Evolutionary conservation across 2,888 invertebrate species (phyloP), one percentile per base, ranked within the genome.

Genomic region (Oxystoma pomonae): DNA sequence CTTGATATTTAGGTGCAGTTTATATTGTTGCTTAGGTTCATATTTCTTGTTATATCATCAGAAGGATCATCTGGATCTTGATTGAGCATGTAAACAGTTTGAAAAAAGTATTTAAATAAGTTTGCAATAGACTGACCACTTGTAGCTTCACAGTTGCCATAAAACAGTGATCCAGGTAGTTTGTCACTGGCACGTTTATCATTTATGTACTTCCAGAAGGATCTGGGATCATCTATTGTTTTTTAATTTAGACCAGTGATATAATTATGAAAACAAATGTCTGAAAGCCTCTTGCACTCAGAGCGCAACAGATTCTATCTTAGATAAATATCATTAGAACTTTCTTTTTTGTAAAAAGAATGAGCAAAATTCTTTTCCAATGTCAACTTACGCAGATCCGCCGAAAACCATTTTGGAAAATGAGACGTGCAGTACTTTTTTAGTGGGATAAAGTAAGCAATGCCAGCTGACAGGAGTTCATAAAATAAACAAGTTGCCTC

Each of bases 381-480:
- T 49, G 21, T 16, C 17, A 50, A 57, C n/a, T 19, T 57, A 21
- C 60, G 58, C 53, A 50, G 21, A 58, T 35, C 35, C 3, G 12
- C 12, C 3, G 35, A 35, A 35, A 35, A 35, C 35, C 12, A 35
- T 35, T 35, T 17, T 58, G 49, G 49, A 55, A 21, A 17, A 18
- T 16, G 17, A 52, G 55, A 58, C 22, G 59, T 56, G 20, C 56
- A 50, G 53, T 17, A 35, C 3, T 58, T 52, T 60, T 60, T 17
- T 55, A 51, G 60, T 19, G 17, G 19, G 55, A 61, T 62, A 19
- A 9, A 12, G 17, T 22, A 21, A 20, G 56, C 12, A 51, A 68
- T 70, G 68, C 62, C 65, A n/a, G 16, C 9, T n/a, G 16, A 53
- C 9, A 16, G 3, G 3, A 53, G 17, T 53, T 16, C 55, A 16